These are phyloP conservation scores for Rhadina sibilatrix DNA, from an alignment of 2,113 vertebrate genomes.

Conservation along the genomic window DNA sequence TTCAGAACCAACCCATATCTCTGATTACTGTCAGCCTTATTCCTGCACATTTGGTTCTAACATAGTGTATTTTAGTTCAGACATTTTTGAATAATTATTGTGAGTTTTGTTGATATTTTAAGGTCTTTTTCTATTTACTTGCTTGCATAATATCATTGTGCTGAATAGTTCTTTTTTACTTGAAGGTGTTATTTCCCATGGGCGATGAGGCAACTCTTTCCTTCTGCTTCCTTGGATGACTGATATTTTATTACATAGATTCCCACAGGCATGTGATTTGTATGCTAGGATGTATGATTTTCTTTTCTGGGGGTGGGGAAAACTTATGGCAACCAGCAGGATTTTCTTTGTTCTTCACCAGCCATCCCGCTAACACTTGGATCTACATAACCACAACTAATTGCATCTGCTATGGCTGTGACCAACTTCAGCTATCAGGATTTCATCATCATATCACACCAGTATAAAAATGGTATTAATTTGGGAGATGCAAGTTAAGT, in stretches of 20 bases:
- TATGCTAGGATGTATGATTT: conserved; percentile 1
- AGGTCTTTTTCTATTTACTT: not conserved
- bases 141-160: not conserved
- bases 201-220: conserved; percentile 49
- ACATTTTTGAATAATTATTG: not conserved
- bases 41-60: not conserved
- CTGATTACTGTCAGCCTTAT: not conserved
- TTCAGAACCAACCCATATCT: not conserved
- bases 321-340: not conserved
- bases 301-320: not conserved
- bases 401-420: conserved; percentile 27
- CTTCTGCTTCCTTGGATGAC: conserved; percentile 55
- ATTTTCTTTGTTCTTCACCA: conserved; percentile 30
- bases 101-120: not conserved
- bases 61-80: not conserved
- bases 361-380: conserved; percentile 13
- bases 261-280: conserved; percentile 56
- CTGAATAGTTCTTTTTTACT: conserved; percentile 51
- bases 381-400: conserved; percentile 47
- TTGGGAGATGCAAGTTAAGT: not conserved
- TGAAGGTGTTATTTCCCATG: conserved; percentile 58
- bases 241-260: conserved; percentile 64
- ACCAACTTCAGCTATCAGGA: conserved; percentile 24
- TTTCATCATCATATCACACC: conserved; percentile 54
- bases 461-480: not conserved